Percentiles rank a stretch among this genome's conserved stretches.
These are phyloP conservation scores for Nasonia giraulti DNA, from an alignment of 1,140 invertebrate genomes.

Conservation along the genomic window DNA sequence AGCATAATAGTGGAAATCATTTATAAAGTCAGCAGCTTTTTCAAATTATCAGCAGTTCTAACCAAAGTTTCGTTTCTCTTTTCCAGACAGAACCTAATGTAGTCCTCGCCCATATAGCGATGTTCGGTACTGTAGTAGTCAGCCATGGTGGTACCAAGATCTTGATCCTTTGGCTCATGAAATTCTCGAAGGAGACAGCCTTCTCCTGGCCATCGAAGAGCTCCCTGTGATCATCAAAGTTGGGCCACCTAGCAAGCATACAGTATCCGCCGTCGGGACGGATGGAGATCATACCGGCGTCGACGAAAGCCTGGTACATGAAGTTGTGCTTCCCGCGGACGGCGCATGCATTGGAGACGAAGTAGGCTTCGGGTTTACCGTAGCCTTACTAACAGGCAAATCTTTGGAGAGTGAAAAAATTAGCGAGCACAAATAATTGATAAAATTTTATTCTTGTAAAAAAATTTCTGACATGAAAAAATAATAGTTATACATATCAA, in stretches of 20 bases:
- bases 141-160: background rate
- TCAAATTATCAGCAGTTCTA: too few relatives aligned
- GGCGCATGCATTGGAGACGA: constrained; percentile 85
- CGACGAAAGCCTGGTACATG: constrained; percentile 84
- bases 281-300: constrained; percentile 92
- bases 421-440: too few relatives aligned
- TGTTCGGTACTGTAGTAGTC: background rate
- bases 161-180: constrained; percentile 77
- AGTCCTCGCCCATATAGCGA: background rate
- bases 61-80: background rate
- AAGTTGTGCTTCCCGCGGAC: constrained; percentile 89
- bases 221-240: constrained; percentile 76
- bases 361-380: constrained; percentile 88
- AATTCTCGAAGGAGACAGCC: constrained; percentile 96
- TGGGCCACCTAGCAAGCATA: constrained; percentile 92
- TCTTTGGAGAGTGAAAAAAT: too few relatives aligned
- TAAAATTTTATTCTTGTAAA: too few relatives aligned
- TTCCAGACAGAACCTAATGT: background rate
- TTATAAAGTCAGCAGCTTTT: too few relatives aligned
- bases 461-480: too few relatives aligned
- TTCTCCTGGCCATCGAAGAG: constrained; percentile 77
- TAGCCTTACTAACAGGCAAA: too few relatives aligned
- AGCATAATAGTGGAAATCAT: too few relatives aligned
- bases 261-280: constrained; percentile 98
- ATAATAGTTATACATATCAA: too few relatives aligned